Base-by-base conservation (phyloP, 2,797 vertebrate species). In the Enteromius mattozi region DNA sequence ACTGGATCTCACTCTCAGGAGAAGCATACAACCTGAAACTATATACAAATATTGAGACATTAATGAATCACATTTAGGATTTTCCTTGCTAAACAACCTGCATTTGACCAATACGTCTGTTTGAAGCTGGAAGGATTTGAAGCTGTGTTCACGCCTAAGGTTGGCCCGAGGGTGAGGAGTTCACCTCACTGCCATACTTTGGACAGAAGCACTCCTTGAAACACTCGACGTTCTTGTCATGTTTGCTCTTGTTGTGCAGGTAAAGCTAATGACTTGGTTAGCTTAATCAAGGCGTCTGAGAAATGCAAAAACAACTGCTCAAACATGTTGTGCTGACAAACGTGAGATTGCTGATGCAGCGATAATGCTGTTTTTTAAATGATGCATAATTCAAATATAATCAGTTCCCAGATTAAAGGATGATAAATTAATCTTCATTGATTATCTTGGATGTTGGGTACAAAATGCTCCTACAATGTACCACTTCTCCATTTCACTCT, bases 131-230 rank as follows among this genome's bases (percentile, higher is more conserved):
- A 45, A 54, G 27, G n/a, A 17, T 40, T 10, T 70, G 35, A 70
- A 12, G 77, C 6, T 75, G 42, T 75, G 9, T 66, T 40, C 24
- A 17, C 3, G 3, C 27, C 45, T 37, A 33, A 27, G 33, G 27
- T 76, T 76, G 59, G n/a, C 59, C 70, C 54, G 42, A 51, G 59
- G 81, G 19, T 24, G 42, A 16, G 81, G 81, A 77, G 81, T 83
- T 66, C 68, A 70, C 72, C 61, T 30, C 16, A n/a, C 70, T 71
- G 13, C 24, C 21, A 59, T 24, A 63, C n/a, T 33, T 27, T 30
- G 54, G 6, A 13, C 17, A 3, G n/a, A 72, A 61, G 37, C 45
- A 45, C 40, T 70, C 4, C 24, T 59, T 21, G 56, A 70, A 56
- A 40, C 40, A 33, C 40, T 45, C 5, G 0, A 33, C 12, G 51